Evolutionary conservation across 2,113 vertebrate genomes (phyloP), one percentile per base, ranked within the genome.

Genomic region (Aptenodytes forsteri): DNA sequence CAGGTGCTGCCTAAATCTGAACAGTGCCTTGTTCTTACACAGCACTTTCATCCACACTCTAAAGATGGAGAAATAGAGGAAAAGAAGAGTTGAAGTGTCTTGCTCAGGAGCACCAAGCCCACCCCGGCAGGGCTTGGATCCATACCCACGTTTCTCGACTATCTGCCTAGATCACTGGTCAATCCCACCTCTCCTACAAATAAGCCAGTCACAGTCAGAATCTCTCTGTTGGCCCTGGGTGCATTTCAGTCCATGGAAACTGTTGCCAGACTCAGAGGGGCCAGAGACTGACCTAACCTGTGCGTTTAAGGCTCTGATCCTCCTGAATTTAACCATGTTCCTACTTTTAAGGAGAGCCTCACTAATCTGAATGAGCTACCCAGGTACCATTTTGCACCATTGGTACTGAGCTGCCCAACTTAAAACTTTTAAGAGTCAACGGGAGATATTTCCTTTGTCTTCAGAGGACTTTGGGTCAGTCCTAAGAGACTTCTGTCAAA

Each of bases 91-190:
- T 40, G 38, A 34, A 47, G 3, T 8, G 38, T 20, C 59, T 44
- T 61, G 30, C 44, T 19, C 13, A 34, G 81, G 34, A 56, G 9
- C 38, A 27, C 46, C 2, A 16, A 40, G 19, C 52, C 38, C 42
- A 4, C 32, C 18, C 4, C 2, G 1, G 11, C 27, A 62, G 23
- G 9, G 18, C 16, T 44, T 8, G 70, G 34, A 71, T 52, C n/a
- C 6, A 1, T 1, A 16, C 1, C 16, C 38, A 10, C 1, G 0
- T 32, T 59, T 64, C 54, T 47, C 29, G 1, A 10, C 16, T 17
- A 4, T 20, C 17, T 83, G 34, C 40, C 27, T 19, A 32, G 64
- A 50, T 3, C 15, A 16, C 18, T 2, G 49, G 23, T 3, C 84
- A 40, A 3, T 12, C 29, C 30, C 75, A 76, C 2, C 61, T 42